A percentile compares a stretch with the other conserved stretches of the same genome.
phyloP scores from a whole-genome alignment of 2,113 vertebrate species.

The Donacobius atricapilla region DNA sequence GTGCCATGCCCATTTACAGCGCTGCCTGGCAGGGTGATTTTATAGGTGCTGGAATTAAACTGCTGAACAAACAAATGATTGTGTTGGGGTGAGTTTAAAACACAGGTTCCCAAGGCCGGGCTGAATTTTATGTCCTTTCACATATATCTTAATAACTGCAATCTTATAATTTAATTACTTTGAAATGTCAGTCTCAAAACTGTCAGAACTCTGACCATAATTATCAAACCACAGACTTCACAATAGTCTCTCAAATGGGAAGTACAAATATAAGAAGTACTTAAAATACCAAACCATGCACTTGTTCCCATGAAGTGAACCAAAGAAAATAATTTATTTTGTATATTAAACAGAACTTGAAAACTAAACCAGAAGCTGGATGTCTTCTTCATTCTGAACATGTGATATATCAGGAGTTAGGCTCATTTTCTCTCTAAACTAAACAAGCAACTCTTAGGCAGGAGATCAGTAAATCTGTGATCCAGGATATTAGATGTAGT shows the following conservation, averaged over 20 bases:
- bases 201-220: neutral
- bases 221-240: neutral
- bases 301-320: neutral
- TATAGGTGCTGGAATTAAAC: slow-evolving; percentile 12
- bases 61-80: slow-evolving; percentile 24
- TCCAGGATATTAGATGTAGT: neutral
- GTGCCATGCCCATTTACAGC: neutral
- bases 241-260: neutral
- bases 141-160: slow-evolving; percentile 5
- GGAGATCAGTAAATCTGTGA: neutral
- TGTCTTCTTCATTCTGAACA: neutral
- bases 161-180: slow-evolving; percentile 20
- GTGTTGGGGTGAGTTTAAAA: neutral
- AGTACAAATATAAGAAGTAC: neutral
- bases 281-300: neutral
- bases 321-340: neutral
- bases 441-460: neutral
- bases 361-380: neutral
- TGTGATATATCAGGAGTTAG: neutral
- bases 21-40: neutral
- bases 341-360: neutral
- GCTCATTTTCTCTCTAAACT: neutral
- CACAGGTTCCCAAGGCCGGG: neutral
- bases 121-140: neutral
- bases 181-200: neutral